Base-by-base conservation (phyloP, 1,140 invertebrate species). In the Whitmania pigra region DNA sequence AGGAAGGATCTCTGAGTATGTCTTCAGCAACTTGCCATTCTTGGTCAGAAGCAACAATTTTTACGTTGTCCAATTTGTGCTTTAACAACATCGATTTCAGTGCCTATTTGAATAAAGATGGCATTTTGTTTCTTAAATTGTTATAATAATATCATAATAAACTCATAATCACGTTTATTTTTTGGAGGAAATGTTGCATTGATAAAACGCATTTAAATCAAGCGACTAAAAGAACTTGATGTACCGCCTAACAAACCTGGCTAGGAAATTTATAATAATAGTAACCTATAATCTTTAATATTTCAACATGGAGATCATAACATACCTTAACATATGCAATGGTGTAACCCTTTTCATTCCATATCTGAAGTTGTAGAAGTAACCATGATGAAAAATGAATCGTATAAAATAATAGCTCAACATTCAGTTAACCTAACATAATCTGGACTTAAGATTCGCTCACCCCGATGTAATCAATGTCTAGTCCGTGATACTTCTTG, bases 311-410 rank as follows among this genome's bases (percentile, higher is more conserved):
- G n/a, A n/a, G n/a, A n/a, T n/a, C n/a, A n/a, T n/a, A n/a, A n/a
- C n/a, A n/a, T 70, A 80, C 80, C 77, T 81, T 78, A n/a, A 81
- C 79, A 73, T 82, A 82, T 70, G 73, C 78, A 81, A 36, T 71
- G 36, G 63, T 75, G 75, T n/a, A n/a, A n/a, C n/a, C n/a, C n/a
- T n/a, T n/a, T 74, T 82, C 80, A 78, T 82, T 82, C 80, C 80
- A 81, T n/a, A 81, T 78, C 80, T 81, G n/a, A n/a, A n/a, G n/a
- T n/a, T n/a, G n/a, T n/a, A n/a, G 75, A 60, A 78, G 75, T 53
- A 66, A 74, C 0, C 18, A 72, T 73, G n/a, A 27, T 20, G 36
- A 27, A 68, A 15, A n/a, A n/a, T n/a, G n/a, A n/a, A n/a, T n/a
- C n/a, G n/a, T n/a, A n/a, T n/a, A n/a, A n/a, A n/a, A n/a, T n/a